Evolutionary conservation across 2,113 vertebrate genomes (phyloP), one percentile per base, ranked within the genome.

Genomic region (Charina bottae): DNA sequence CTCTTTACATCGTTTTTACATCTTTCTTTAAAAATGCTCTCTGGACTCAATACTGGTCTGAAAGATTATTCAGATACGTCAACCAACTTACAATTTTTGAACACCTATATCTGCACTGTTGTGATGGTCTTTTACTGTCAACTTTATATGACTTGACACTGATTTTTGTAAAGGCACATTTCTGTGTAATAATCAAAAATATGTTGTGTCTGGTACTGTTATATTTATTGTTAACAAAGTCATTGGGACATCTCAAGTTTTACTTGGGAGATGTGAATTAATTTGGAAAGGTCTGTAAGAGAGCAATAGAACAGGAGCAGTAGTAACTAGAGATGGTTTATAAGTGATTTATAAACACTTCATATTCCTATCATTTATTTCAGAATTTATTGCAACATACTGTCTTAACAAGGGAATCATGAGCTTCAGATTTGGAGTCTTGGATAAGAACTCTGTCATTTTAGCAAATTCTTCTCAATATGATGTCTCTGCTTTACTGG

Each of bases 251-350:
- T 33, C 93, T 59, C 93, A 95, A 83, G 33, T 87, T 94, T 91
- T 95, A 93, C 78, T 92, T 94, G 93, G 85, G 95, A 94, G 93
- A 19, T 23, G 90, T 93, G 91, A 23, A 91, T 95, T 92, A 94
- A 94, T 93, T 92, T 91, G 49, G 89, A 60, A 92, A 90, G 62
- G 91, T 53, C 91, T 23, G 92, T 83, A 89, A 78, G 72, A 83
- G 88, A 93, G 1, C 10, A 91, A 28, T n/a, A 10, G 2, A 11
- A 49, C 59, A 88, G 11, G 78, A 90, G 92, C 90, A 21, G 92
- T 94, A 87, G 88, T 78, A 46, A 60, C n/a, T n/a, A n/a, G n/a
- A n/a, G n/a, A n/a, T 62, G 89, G 88, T 84, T 93, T 90, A 92
- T 92, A 93, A 90, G 90, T 85, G 93, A 90, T 92, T 93, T 92